These are phyloP conservation scores for Patagioenas fasciata DNA, from an alignment of 2,113 vertebrate species.

Conservation along the genomic window DNA sequence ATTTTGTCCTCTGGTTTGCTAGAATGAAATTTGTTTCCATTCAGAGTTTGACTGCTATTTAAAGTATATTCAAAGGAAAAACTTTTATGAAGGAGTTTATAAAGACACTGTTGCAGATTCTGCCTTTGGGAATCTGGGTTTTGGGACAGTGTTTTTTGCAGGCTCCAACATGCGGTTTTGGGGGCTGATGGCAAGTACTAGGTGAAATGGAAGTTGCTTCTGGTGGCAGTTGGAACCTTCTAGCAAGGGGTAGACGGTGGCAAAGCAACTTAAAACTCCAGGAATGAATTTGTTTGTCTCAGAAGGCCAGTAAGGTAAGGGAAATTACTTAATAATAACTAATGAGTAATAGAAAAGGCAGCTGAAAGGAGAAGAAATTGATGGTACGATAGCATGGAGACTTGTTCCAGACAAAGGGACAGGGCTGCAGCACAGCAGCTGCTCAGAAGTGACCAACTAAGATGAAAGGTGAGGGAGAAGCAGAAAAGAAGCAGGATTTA, in stretches of 20 bases:
- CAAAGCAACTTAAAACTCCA: background rate
- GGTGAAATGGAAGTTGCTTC: background rate
- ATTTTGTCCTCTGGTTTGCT: background rate
- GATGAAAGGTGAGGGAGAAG: background rate
- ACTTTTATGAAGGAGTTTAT: background rate
- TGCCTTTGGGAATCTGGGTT: background rate
- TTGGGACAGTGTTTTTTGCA: background rate
- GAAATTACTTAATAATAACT: background rate
- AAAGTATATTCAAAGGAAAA: background rate
- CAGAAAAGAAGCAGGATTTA: background rate
- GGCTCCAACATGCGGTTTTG: background rate
- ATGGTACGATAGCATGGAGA: background rate
- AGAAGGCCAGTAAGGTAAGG: background rate
- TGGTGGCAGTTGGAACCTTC: background rate
- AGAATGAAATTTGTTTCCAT: background rate
- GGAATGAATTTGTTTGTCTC: background rate
- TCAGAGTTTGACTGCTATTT: background rate
- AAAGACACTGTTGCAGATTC: background rate
- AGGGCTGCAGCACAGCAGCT: background rate
- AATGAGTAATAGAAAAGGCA: background rate
- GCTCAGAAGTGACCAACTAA: background rate
- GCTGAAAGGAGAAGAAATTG: background rate
- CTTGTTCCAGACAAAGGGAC: background rate
- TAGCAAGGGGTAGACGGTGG: background rate
- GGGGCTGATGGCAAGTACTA: background rate